These are phyloP conservation scores for Rugalucina vietnamica DNA, from an alignment of 2,888 invertebrate genomes.

Conservation along the genomic window DNA sequence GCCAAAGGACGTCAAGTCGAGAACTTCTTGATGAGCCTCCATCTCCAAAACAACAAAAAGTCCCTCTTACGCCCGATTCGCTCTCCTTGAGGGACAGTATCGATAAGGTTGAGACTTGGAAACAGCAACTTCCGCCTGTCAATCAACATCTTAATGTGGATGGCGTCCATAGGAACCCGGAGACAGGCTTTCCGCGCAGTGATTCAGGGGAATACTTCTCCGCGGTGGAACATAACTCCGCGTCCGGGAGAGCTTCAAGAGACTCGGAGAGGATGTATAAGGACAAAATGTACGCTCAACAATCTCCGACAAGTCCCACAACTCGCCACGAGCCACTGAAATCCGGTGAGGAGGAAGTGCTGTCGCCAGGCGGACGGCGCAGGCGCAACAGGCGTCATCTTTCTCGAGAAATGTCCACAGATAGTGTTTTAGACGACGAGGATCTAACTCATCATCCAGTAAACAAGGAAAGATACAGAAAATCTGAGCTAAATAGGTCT, in stretches of 20 bases:
- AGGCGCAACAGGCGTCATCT: constrained; percentile 60
- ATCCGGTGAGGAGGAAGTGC: constrained; percentile 52
- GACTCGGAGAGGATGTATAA: constrained; percentile 31
- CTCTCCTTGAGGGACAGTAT: constrained; percentile 81
- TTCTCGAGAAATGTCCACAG: constrained; percentile 71
- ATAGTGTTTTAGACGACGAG: constrained; percentile 71
- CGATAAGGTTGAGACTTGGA: constrained; percentile 82
- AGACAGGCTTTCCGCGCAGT: constrained; percentile 66
- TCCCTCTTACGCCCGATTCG: constrained; percentile 79
- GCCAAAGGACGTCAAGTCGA: constrained; percentile 73
- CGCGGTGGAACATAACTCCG: constrained; percentile 64
- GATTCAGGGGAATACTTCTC: constrained; percentile 72
- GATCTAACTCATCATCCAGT: constrained; percentile 67
- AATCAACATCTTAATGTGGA: constrained; percentile 54
- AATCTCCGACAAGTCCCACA: constrained; percentile 23
- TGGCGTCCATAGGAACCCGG: constrained; percentile 37
- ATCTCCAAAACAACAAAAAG: constrained; percentile 44
- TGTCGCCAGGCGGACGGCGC: constrained; percentile 63
- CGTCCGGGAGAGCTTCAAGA: constrained; percentile 35
- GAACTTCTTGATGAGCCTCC: constrained; percentile 72
- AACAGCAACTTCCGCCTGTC: constrained; percentile 76
- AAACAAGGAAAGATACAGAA: constrained; percentile 89
- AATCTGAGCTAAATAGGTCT: constrained; percentile 89
- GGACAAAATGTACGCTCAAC: constrained; percentile 52
- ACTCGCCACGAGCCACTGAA: constrained; percentile 30